Evolutionary conservation across 2,888 invertebrate genomes (phyloP).

Genomic region (Drosophila limbata): DNA sequence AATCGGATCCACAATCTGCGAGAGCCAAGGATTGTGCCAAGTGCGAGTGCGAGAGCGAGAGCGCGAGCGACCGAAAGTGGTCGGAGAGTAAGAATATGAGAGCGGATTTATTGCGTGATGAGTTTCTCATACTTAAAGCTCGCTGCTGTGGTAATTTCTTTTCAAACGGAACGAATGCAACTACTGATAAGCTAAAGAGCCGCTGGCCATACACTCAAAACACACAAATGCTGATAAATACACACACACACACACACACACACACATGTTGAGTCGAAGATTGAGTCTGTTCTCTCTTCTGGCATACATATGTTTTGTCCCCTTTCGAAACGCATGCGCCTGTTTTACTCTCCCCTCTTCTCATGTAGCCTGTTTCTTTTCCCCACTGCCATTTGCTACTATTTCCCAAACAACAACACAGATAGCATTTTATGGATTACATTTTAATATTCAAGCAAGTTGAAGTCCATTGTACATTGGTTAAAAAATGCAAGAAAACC

Average conservation of each 20-base stretch:
- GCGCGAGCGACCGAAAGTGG: not conserved
- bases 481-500: not conserved
- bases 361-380: not conserved
- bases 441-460: constrained; percentile 47
- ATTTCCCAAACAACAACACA: constrained; percentile 47
- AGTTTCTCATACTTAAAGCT: constrained; percentile 32
- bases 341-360: constrained; percentile 13
- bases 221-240: constrained; percentile 41
- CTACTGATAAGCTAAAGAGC: constrained; percentile 60
- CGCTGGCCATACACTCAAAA: constrained; percentile 13
- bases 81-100: not conserved
- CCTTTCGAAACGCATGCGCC: constrained; percentile 57
- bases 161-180: constrained; percentile 50
- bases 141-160: constrained; percentile 39
- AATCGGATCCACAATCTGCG: constrained; percentile 25
- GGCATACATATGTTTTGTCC: constrained; percentile 49
- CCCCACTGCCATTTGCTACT: constrained; percentile 26
- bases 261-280: constrained; percentile 4
- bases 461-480: constrained; percentile 59
- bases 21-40: constrained; percentile 30
- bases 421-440: constrained; percentile 66
- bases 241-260: constrained; percentile 15
- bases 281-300: constrained; percentile 26
- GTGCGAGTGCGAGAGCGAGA: constrained; percentile 13
- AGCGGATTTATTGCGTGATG: constrained; percentile 15